Conservation (phyloP, 2,888 invertebrate species). For the Boloria euphrosyne region DNA sequence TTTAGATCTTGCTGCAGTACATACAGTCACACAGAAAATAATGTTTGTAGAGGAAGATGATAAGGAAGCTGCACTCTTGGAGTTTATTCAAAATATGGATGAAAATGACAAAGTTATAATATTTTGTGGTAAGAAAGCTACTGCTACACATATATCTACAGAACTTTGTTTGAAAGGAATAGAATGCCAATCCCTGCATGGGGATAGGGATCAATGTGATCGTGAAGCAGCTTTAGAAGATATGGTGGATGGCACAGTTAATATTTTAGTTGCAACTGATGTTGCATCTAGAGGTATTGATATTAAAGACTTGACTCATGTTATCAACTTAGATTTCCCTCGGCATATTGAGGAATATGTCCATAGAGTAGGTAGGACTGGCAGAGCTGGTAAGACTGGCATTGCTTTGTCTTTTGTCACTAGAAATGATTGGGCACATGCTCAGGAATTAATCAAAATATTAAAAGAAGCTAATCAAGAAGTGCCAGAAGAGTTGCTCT, state of each 20-base stretch:
- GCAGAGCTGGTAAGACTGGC: constrained; percentile 93
- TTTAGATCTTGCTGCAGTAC: constrained; percentile 93
- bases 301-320: constrained; percentile 93
- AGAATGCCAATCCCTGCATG: constrained; percentile 91
- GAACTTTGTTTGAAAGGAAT: constrained; percentile 88
- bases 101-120: constrained; percentile 92
- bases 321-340: constrained; percentile 96
- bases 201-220: constrained; percentile 91
- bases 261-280: constrained; percentile 96
- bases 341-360: constrained; percentile 97
- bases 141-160: constrained; percentile 91
- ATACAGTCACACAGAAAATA: constrained; percentile 92
- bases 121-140: constrained; percentile 93
- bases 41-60: constrained; percentile 86
- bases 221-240: constrained; percentile 92
- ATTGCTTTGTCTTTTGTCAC: constrained; percentile 92
- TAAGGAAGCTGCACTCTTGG: constrained; percentile 85
- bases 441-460: constrained; percentile 91
- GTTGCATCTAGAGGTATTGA: constrained; percentile 97
- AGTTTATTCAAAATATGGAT: constrained; percentile 87
- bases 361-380: constrained; percentile 97
- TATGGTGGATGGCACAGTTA: constrained; percentile 89
- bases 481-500: constrained; percentile 87
- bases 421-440: constrained; percentile 90
- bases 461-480: constrained; percentile 93